phyloP scores from a whole-genome alignment of 2,888 invertebrate genomes.

The Andrena bucephala region DNA sequence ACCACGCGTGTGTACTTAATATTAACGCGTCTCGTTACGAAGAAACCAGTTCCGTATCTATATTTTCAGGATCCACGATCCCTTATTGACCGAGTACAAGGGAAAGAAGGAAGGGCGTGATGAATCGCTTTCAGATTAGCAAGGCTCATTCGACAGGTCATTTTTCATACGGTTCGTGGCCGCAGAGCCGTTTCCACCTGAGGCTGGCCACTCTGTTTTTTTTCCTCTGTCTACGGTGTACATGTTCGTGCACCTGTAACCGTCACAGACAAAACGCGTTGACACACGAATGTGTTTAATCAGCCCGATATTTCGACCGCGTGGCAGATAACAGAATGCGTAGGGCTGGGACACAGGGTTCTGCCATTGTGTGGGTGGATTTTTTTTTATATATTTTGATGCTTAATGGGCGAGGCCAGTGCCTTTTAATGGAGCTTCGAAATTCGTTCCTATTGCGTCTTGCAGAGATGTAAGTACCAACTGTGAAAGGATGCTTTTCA shows the following conservation, averaged over 20 bases:
- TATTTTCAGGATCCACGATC: slow-evolving; percentile 21
- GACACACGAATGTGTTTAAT: slow-evolving; percentile 15
- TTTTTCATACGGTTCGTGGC: slow-evolving; percentile 38
- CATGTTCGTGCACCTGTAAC: slow-evolving; percentile 18
- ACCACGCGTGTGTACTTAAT: slow-evolving; percentile 19
- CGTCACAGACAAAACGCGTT: not conserved
- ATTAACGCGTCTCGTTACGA: slow-evolving; percentile 32
- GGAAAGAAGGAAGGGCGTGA: slow-evolving; percentile 15
- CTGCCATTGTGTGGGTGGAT: slow-evolving; percentile 11
- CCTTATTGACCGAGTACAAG: slow-evolving; percentile 15
- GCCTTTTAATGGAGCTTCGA: no score
- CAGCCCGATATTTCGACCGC: slow-evolving; percentile 23
- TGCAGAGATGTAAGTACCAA: no score
- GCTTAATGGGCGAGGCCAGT: no score
- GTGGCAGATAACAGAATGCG: slow-evolving; percentile 9
- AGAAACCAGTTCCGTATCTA: slow-evolving; percentile 36
- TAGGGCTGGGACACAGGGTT: slow-evolving; percentile 25
- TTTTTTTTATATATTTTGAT: no score
- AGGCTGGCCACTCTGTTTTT: not conserved
- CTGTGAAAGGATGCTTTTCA: no score
- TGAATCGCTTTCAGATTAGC: slow-evolving; percentile 47
- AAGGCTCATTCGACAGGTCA: slow-evolving; percentile 42
- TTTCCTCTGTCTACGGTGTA: not conserved
- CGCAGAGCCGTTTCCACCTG: slow-evolving; percentile 13
- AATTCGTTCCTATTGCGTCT: no score